These are phyloP conservation scores for Phyllotis vaccarum DNA, from an alignment of 2,797 vertebrate genomes.

Conservation along the genomic window DNA sequence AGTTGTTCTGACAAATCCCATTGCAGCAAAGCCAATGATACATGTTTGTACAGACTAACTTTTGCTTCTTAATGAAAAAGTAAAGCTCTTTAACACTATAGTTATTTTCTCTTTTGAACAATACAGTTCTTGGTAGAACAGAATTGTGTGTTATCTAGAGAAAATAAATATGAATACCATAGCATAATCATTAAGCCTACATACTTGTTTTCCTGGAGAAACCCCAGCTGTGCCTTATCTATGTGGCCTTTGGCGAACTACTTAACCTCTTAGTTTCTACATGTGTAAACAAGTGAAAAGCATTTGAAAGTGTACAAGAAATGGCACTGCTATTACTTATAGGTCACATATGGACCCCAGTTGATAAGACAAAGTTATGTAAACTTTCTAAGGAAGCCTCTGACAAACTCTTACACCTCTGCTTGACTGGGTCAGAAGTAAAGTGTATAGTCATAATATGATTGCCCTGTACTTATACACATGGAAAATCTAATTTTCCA, in stretches of 20 bases:
- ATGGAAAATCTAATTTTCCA: background rate
- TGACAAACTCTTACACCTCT: constrained; percentile 5
- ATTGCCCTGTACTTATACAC: background rate
- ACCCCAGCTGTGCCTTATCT: background rate
- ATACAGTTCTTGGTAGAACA: constrained; percentile 40
- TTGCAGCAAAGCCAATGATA: background rate
- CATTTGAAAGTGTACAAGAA: background rate
- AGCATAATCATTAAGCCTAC: background rate
- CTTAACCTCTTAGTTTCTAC: constrained; percentile 9
- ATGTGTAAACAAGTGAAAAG: constrained; percentile 29
- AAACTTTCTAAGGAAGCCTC: constrained; percentile 29
- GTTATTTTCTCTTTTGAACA: constrained; percentile 3
- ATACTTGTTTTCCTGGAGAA: background rate
- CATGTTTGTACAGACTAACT: constrained; percentile 15
- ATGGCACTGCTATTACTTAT: background rate
- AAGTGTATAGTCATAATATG: background rate
- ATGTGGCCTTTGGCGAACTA: background rate
- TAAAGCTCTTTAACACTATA: background rate
- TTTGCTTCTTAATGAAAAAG: constrained; percentile 41
- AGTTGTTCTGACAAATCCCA: constrained; percentile 39
- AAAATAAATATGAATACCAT: background rate
- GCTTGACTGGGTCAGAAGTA: constrained; percentile 38
- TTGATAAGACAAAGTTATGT: constrained; percentile 3
- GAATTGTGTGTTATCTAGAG: background rate
- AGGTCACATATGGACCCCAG: background rate